phyloP scores from a whole-genome alignment of 1,140 invertebrate species.

The Oncopodura yosiiana region DNA sequence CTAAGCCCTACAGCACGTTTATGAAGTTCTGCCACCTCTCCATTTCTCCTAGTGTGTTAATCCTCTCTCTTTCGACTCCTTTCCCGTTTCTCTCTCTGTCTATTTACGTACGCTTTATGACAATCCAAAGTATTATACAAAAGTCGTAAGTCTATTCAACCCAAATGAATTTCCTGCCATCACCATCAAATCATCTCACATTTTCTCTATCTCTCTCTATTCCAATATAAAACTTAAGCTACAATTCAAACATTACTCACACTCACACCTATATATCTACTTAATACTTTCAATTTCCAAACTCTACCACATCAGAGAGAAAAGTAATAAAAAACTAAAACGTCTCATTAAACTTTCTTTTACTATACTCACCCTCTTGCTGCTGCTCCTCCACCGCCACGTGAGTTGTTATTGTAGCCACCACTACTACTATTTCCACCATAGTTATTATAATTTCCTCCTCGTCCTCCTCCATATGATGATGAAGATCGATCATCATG shows the following conservation, averaged over 20 bases:
- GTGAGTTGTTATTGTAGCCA: slow-evolving; percentile 1
- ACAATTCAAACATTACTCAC: too few relatives aligned
- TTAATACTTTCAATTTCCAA: too few relatives aligned
- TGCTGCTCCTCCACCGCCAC: background rate
- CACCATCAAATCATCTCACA: background rate
- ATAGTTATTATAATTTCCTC: too few relatives aligned
- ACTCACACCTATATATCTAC: too few relatives aligned
- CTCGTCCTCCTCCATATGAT: too few relatives aligned
- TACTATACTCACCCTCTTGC: background rate
- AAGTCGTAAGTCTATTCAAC: too few relatives aligned
- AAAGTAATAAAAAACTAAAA: background rate
- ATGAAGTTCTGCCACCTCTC: slow-evolving; percentile 15
- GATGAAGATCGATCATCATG: too few relatives aligned
- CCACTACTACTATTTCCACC: slow-evolving; percentile 13
- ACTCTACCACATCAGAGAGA: background rate
- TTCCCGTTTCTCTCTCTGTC: background rate
- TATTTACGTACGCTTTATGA: background rate
- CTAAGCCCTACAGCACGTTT: slow-evolving; percentile 6
- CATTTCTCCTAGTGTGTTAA: background rate
- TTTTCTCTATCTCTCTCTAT: background rate
- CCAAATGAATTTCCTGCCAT: background rate
- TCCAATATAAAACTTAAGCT: background rate
- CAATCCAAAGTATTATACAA: background rate
- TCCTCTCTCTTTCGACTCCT: background rate
- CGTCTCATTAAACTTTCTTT: background rate